Evolutionary conservation across 1,140 invertebrate species (phyloP).

Genomic region (Tribolium madens): DNA sequence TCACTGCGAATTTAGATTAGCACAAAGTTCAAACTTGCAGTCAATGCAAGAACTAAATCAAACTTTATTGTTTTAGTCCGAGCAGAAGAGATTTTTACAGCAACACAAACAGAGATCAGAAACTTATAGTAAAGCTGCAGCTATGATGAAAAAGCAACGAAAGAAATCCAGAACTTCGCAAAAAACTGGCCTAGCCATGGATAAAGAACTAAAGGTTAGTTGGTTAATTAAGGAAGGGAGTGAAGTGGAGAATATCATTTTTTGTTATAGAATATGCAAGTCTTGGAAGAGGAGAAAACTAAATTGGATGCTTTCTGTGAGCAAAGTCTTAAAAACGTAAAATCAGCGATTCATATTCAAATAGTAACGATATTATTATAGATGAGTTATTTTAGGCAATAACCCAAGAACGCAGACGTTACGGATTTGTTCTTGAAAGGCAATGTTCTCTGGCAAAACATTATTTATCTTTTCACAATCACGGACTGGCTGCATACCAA

Average conservation of each 20-base stretch:
- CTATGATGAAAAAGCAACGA: conserved; percentile 88
- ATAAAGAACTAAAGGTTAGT: conserved; percentile 87
- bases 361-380: conserved; percentile 12
- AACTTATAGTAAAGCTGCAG: conserved; percentile 88
- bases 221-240: conserved; percentile 11
- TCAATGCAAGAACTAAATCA: background rate
- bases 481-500: conserved; percentile 81
- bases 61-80: conserved; percentile 72
- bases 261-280: conserved; percentile 83
- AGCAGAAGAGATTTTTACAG: conserved; percentile 91
- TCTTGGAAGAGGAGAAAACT: conserved; percentile 89
- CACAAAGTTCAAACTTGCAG: background rate
- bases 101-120: conserved; percentile 90
- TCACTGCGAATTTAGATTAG: background rate
- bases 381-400: conserved; percentile 77
- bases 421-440: conserved; percentile 92
- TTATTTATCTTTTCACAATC: conserved; percentile 87
- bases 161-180: conserved; percentile 85
- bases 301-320: conserved; percentile 91
- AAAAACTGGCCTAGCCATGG: conserved; percentile 83
- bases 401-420: conserved; percentile 92
- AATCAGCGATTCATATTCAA: conserved; percentile 61
- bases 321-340: conserved; percentile 91
- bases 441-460: conserved; percentile 93
- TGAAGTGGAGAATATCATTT: background rate